Evolutionary conservation across 2,797 vertebrate species (phyloP).

Genomic region (Telmatherina bonti): DNA sequence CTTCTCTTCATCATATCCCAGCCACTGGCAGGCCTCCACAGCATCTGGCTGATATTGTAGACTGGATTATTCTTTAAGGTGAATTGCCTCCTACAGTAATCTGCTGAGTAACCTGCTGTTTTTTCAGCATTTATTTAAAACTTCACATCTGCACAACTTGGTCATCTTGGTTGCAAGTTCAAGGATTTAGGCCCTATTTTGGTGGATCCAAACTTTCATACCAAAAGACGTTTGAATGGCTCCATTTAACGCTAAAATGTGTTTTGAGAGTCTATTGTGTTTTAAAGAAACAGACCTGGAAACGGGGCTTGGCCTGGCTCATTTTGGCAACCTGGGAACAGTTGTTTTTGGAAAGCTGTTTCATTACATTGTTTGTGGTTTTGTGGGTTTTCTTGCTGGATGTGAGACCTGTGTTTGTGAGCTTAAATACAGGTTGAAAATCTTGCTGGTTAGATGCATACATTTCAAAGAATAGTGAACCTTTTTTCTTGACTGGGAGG

Average conservation of each 20-base stretch:
- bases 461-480: neutral
- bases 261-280: conserved; percentile 1
- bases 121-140: neutral
- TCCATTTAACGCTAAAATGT: neutral
- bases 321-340: conserved; percentile 4
- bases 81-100: neutral
- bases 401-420: neutral
- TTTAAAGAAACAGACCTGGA: conserved; percentile 1
- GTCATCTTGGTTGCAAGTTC: neutral
- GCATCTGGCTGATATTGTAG: conserved; percentile 8
- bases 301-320: conserved; percentile 5
- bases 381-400: neutral
- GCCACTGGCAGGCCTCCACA: conserved; percentile 7
- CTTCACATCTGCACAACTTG: neutral
- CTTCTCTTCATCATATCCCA: conserved; percentile 1
- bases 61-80: neutral
- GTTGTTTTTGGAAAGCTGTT: conserved; percentile 10
- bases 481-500: neutral
- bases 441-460: neutral
- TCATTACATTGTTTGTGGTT: conserved; percentile 4
- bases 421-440: neutral
- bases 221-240: neutral
- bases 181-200: neutral
- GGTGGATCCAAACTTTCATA: neutral
- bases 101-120: neutral